Percentiles rank a stretch among this genome's conserved stretches.
phyloP scores from a whole-genome alignment of 2,113 vertebrate species.

The Crypturellus undulatus region DNA sequence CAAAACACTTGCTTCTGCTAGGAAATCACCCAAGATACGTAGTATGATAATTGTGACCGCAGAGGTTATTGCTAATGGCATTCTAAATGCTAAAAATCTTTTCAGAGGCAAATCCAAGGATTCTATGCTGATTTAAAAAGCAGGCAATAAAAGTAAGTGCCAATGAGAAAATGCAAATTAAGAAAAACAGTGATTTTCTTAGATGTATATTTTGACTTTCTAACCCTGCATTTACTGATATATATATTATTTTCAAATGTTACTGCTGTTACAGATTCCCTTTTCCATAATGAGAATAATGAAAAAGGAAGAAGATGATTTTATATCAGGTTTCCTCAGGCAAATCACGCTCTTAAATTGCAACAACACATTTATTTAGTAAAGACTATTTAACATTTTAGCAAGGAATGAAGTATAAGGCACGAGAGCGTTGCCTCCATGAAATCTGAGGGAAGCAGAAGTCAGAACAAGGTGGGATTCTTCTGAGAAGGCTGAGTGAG shows the following conservation, averaged over 20 bases:
- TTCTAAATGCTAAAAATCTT: constrained; percentile 26
- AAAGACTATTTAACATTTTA: not conserved
- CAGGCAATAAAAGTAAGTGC: not conserved
- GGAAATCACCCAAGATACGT: constrained; percentile 15
- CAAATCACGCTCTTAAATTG: not conserved
- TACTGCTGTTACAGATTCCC: not conserved
- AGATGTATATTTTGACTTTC: not conserved
- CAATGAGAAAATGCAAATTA: not conserved
- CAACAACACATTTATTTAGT: not conserved
- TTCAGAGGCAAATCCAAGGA: not conserved
- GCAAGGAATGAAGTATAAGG: not conserved
- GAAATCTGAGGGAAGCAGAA: not conserved
- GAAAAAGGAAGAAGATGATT: not conserved
- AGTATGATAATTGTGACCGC: constrained; percentile 1
- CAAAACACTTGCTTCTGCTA: not conserved
- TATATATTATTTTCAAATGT: not conserved
- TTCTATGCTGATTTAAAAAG: not conserved
- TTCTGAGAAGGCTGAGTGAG: not conserved
- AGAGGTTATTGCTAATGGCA: constrained; percentile 44
- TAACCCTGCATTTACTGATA: not conserved
- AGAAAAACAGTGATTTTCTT: not conserved
- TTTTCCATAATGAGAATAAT: not conserved
- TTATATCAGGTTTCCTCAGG: not conserved
- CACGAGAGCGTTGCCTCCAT: not conserved
- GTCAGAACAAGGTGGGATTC: not conserved